Conservation (phyloP, 37 sponge, comb jelly and placozoan species). For the Geodia barretti region DNA sequence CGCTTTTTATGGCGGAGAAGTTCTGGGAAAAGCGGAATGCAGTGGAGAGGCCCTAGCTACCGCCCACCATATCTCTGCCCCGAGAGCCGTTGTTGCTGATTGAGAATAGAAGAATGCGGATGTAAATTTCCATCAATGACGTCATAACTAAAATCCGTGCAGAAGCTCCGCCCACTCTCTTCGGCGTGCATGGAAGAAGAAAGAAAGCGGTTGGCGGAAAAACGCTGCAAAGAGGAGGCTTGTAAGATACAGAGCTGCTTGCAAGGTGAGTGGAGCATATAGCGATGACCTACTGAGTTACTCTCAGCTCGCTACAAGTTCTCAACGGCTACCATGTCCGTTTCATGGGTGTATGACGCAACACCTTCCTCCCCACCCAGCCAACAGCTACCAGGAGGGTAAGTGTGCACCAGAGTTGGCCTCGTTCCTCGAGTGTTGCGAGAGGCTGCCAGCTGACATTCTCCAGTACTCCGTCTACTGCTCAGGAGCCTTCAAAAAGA, state of each 20-base stretch:
- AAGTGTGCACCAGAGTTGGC: slow-evolving; percentile 32
- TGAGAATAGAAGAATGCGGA: not conserved
- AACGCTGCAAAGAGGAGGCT: slow-evolving; percentile 61
- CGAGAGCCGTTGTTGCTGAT: not conserved
- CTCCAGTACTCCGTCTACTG: slow-evolving; percentile 44
- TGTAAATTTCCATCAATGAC: not conserved
- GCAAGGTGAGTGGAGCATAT: slow-evolving; percentile 47
- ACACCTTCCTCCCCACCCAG: slow-evolving; percentile 5
- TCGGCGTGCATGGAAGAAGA: slow-evolving; percentile 46
- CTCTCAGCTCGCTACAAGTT: not conserved
- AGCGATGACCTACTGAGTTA: not conserved
- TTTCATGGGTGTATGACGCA: not conserved
- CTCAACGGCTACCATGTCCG: not conserved
- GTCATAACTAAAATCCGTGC: not conserved
- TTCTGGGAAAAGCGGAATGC: no score
- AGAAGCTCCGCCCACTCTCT: not conserved
- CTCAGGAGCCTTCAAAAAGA: slow-evolving; percentile 1
- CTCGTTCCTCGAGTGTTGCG: slow-evolving; percentile 40
- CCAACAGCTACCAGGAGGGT: slow-evolving; percentile 61
- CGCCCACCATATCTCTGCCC: no score
- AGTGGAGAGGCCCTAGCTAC: no score
- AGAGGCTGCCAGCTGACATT: slow-evolving; percentile 26
- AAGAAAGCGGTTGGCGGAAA: slow-evolving; percentile 31
- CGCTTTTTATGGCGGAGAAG: no score
- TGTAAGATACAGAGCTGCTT: slow-evolving; percentile 71